Base-by-base conservation (phyloP, 2,888 invertebrate species). In the Cynaeus angustus region DNA sequence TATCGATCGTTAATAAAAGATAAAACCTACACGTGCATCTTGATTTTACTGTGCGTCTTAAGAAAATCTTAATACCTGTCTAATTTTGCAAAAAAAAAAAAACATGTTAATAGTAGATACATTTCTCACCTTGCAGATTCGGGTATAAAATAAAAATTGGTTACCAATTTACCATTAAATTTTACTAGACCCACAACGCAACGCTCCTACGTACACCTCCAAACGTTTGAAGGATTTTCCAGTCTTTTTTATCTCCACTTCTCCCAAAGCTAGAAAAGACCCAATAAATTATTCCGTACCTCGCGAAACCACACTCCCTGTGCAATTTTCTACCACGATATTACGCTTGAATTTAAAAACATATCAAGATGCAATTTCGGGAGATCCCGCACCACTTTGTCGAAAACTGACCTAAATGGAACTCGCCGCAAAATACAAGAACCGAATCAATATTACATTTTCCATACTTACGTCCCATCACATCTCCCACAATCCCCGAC, bases 361-460 rank as follows among this genome's bases (percentile, higher is more conserved):
- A 13, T 58, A 58, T 58, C 58, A 58, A 58, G 41, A 43, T 58
- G 58, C 58, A 58, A 58, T 58, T 58, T 45, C 41, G 26, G n/a
- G 38, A 37, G 1, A 21, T 33, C 55, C 37, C 56, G 46, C 26
- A 45, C 30, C 30, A 59, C 30, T 59, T 43, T 43, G 56, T 56
- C 41, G 41, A 56, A 56, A 52, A 50, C 12, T 61, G 48, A 28
- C 33, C 38, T 37, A 48, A 48, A 61, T 61, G 48, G 48, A 61
- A 55, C 37, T 38, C 33, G 33, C n/a, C 37, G n/a, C 12, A 12
- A 13, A 38, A 16, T 38, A 37, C 53, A 33, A 33, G 53, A 37
- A 43, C 28, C 45, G 30, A 58, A 58, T 28, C 58, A 30, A 58
- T 58, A 45, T 26, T 45, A 58, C 28, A 28, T 30, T 37, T 7